These are phyloP conservation scores for Palloptera scutellata DNA, from an alignment of 2,888 invertebrate genomes.

Conservation along the genomic window DNA sequence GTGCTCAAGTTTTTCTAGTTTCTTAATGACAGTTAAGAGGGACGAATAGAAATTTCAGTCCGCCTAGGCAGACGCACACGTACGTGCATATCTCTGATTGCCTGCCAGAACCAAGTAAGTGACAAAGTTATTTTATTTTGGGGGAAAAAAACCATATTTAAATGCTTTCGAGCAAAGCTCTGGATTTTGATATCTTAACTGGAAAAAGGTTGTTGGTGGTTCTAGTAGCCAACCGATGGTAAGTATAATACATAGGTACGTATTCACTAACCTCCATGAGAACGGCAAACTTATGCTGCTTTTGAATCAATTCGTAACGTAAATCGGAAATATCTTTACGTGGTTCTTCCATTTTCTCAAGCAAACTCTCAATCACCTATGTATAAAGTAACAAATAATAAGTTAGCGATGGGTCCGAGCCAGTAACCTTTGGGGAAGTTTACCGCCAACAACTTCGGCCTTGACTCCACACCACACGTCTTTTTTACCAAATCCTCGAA, in stretches of 20 bases:
- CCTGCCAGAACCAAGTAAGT: too few species aligned
- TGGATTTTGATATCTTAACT: too few species aligned
- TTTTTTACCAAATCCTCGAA: conserved; percentile 29
- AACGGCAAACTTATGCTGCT: conserved; percentile 47
- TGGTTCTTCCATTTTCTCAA: conserved; percentile 17
- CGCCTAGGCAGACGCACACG: too few species aligned
- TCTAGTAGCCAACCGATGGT: not conserved
- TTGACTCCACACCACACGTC: conserved; percentile 27
- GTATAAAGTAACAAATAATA: too few species aligned
- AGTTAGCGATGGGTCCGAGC: too few species aligned
- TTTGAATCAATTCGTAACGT: conserved; percentile 48
- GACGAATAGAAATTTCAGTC: not conserved
- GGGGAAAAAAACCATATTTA: too few species aligned
- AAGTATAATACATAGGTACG: not conserved
- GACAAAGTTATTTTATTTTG: too few species aligned
- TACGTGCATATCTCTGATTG: too few species aligned
- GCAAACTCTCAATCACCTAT: too few species aligned
- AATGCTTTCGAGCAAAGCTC: too few species aligned
- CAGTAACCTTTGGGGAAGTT: too few species aligned
- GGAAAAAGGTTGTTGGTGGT: too few species aligned
- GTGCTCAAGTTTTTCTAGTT: conserved; percentile 48
- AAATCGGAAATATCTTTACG: conserved; percentile 51
- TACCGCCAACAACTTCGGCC: not conserved
- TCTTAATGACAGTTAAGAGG: conserved; percentile 42
- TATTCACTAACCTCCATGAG: conserved; percentile 44